Base-by-base conservation (phyloP, 1,140 invertebrate species). In the Papilio glaucus region DNA sequence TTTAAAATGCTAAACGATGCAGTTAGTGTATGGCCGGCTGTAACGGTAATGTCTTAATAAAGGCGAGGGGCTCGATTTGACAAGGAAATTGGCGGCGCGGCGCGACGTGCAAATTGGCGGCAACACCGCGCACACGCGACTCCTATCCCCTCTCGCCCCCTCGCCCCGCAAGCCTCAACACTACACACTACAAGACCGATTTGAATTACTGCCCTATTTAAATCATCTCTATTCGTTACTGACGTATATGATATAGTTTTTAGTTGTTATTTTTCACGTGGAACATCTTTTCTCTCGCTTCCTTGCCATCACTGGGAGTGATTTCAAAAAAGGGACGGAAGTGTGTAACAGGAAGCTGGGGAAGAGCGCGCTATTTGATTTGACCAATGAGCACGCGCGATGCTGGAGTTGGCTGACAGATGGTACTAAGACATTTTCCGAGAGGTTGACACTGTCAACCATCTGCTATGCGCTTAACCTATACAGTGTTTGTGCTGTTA, bases 51-150 rank as follows among this genome's bases (percentile, higher is more conserved):
- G 82, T 87, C 79, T 88, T 82, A 85, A 87, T 77, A 76, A 81
- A 80, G 71, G 78, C 74, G 73, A 77, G 74, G 78, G 79, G 77
- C 76, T 76, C 75, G 77, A 80, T 72, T 77, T 89, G 88, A 90
- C 87, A 85, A 83, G 83, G 81, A 86, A 88, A 87, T 89, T 87
- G 86, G 78, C 79, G 80, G 75, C 63, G 73, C 74, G 80, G 79
- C 39, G 75, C 81, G 88, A 91, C 89, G 89, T 85, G 86, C 78
- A 91, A 91, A 91, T 91, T 89, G 79, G 71, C 77, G 68, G 75
- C 75, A 73, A 76, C 82, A 75, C 75, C 77, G 74, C 71, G 77
- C 75, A 81, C 84, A 85, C 82, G 80, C 81, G 80, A 83, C 62
- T n/a, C 24, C 18, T 5, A 39, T n/a, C 71, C 57, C 65, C 49